phyloP scores from a whole-genome alignment of 2,888 invertebrate species.

The Germaria angustata region DNA sequence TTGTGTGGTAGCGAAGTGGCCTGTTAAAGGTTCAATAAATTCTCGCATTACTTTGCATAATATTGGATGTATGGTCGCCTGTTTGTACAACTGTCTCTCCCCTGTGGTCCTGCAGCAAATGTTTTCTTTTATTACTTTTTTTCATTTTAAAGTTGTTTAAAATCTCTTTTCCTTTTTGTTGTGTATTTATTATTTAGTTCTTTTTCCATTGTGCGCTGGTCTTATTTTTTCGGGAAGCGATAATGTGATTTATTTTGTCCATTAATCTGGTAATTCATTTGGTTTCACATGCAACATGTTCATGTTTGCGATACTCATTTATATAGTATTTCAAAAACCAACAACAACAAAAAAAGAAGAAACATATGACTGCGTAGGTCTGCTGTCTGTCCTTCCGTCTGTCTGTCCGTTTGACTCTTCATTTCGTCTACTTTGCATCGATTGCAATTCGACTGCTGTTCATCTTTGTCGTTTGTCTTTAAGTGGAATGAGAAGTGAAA shows the following conservation, averaged over 20 bases:
- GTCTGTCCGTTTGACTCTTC: constrained; percentile 16
- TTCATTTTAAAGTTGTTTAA: constrained; percentile 19
- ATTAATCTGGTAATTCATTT: constrained; percentile 80
- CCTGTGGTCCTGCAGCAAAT: constrained; percentile 49
- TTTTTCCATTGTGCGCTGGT: constrained; percentile 34
- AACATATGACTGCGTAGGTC: constrained; percentile 56
- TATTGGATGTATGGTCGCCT: constrained; percentile 26
- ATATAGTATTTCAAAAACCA: constrained; percentile 60
- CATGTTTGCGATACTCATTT: constrained; percentile 72
- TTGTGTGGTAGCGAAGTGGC: constrained; percentile 65
- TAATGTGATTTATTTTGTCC: constrained; percentile 80
- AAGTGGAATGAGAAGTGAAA: constrained; percentile 10
- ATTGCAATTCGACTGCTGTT: constrained; percentile 79
- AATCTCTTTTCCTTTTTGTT: constrained; percentile 3
- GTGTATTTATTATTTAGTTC: constrained; percentile 10
- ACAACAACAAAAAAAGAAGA: background rate
- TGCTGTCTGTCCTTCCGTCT: constrained; percentile 11
- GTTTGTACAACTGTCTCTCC: constrained; percentile 44
- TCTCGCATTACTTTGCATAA: constrained; percentile 71
- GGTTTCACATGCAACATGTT: constrained; percentile 68
- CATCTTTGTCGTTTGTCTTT: constrained; percentile 72
- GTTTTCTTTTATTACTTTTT: background rate
- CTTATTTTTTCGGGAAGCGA: constrained; percentile 75
- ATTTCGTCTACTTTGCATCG: constrained; percentile 72
- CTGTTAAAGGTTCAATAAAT: constrained; percentile 78